Conservation (phyloP, 1,140 invertebrate species). For the Drosophila pallidifrons region DNA sequence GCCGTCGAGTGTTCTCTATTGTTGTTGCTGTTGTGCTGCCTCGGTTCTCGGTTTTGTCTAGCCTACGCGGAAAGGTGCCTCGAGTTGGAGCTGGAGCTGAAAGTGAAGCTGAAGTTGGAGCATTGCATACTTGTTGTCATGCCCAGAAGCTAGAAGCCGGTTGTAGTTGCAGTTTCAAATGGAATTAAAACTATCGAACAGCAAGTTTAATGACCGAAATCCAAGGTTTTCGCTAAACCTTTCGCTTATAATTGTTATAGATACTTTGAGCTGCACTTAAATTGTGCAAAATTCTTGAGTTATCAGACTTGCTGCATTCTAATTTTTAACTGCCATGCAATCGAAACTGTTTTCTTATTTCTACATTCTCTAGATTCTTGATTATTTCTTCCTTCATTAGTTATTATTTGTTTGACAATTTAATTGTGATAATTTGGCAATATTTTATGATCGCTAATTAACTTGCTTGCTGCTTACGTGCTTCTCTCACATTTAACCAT, state of each 20-base stretch:
- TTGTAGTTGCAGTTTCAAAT: conserved; percentile 22
- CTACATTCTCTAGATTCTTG: no score
- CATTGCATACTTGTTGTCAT: conserved; percentile 14
- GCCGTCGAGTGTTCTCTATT: conserved; percentile 27
- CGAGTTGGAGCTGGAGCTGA: neutral
- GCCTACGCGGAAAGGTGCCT: conserved; percentile 61
- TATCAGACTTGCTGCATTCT: neutral
- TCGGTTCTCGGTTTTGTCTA: neutral
- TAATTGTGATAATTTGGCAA: no score
- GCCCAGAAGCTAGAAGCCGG: conserved; percentile 19
- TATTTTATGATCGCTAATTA: neutral
- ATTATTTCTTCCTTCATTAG: no score
- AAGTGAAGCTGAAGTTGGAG: neutral
- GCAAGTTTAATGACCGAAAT: conserved; percentile 22
- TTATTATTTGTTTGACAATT: no score
- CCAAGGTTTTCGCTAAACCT: conserved; percentile 19
- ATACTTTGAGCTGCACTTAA: neutral
- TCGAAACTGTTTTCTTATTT: no score
- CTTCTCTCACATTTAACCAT: conserved; percentile 4
- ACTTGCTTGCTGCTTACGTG: neutral
- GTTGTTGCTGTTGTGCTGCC: conserved; percentile 17
- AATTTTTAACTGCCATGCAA: neutral
- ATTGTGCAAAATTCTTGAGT: neutral
- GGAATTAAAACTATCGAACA: conserved; percentile 17
- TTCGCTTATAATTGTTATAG: conserved; percentile 14